A percentile compares a stretch with the other conserved stretches of the same genome.
Conservation (phyloP, 2,113 vertebrate species). For the Vulpes lagopus region DNA sequence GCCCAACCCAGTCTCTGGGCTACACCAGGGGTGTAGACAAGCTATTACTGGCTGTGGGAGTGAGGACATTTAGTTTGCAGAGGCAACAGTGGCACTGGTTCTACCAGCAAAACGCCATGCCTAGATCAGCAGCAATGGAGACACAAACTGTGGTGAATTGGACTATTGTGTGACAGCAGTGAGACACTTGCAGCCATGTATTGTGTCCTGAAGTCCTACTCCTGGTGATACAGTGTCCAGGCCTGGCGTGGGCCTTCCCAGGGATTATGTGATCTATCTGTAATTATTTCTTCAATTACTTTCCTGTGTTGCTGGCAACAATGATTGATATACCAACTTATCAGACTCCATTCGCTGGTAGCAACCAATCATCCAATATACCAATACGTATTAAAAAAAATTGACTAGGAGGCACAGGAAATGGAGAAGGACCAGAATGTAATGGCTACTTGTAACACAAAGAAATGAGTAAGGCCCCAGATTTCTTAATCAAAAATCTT, state of each 20-base stretch:
- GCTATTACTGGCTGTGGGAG: background rate
- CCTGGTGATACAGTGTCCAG: background rate
- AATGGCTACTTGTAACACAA: background rate
- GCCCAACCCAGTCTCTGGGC: background rate
- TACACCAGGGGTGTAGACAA: background rate
- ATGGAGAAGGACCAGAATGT: background rate
- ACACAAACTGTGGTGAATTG: accelerated
- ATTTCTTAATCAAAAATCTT: background rate
- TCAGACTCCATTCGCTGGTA: background rate
- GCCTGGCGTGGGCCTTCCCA: background rate
- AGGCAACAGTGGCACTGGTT: background rate
- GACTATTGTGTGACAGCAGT: too few species aligned
- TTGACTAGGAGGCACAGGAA: background rate
- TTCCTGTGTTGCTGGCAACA: background rate
- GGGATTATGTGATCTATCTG: background rate
- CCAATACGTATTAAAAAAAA: background rate
- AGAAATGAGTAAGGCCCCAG: background rate
- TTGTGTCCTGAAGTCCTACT: background rate
- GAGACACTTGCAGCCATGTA: accelerated
- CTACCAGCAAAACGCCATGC: background rate
- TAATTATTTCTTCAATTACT: background rate
- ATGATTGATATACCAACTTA: background rate
- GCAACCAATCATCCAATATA: background rate
- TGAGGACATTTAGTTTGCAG: background rate
- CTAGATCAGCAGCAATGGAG: background rate